Evolutionary conservation across 2,888 invertebrate species (phyloP).

Genomic region (Polydrusus pterygomalis): DNA sequence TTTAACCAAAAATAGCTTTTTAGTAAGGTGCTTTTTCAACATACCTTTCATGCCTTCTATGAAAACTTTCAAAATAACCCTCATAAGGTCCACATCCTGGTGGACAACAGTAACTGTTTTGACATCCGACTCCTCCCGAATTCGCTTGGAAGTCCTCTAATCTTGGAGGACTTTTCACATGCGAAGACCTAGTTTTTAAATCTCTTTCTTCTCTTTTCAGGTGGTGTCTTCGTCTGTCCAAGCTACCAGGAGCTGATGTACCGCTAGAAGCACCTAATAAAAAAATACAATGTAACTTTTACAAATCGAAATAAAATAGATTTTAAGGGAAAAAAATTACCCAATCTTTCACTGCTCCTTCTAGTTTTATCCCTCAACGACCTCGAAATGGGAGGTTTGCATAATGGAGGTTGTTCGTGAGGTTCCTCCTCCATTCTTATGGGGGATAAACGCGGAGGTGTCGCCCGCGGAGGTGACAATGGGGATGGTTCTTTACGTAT

Average conservation of each 20-base stretch:
- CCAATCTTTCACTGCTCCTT: conserved; percentile 65
- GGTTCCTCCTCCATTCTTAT: conserved; percentile 52
- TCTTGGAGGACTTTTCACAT: conserved; percentile 71
- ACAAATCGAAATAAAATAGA: not conserved
- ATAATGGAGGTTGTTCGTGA: conserved; percentile 42
- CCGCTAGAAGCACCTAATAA: conserved; percentile 26
- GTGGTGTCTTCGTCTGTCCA: conserved; percentile 74
- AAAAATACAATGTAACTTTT: not conserved
- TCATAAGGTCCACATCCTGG: conserved; percentile 56
- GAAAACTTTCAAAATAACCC: conserved; percentile 73
- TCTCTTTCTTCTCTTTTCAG: conserved; percentile 75
- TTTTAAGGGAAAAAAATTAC: conserved; percentile 6
- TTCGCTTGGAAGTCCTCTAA: conserved; percentile 68
- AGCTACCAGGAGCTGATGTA: conserved; percentile 70
- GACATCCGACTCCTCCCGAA: conserved; percentile 21
- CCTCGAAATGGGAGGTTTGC: conserved; percentile 53
- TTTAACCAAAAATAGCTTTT: too few relatives aligned
- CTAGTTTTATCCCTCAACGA: conserved; percentile 46
- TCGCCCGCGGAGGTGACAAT: conserved; percentile 38
- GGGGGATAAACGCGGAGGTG: conserved; percentile 51
- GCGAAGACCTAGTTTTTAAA: conserved; percentile 78
- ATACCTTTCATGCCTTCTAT: conserved; percentile 74
- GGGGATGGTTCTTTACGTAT: conserved; percentile 71
- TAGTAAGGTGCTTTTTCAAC: too few relatives aligned
- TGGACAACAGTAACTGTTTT: conserved; percentile 68